phyloP scores from a whole-genome alignment of 2,113 vertebrate genomes.

The Onychostruthus taczanowskii region DNA sequence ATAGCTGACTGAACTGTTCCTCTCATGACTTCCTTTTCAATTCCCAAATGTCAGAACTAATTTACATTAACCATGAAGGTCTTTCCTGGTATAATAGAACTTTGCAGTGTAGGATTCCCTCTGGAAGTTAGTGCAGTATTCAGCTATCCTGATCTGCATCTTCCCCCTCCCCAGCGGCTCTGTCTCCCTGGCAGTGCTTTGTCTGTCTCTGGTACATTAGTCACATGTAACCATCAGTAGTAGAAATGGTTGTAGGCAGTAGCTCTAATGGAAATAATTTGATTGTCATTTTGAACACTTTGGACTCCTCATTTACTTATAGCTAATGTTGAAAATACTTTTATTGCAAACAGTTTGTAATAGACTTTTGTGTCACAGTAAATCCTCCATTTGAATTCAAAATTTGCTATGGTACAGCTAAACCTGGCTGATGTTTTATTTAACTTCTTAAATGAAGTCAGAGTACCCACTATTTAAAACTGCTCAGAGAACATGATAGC shows the following conservation, averaged over 20 bases:
- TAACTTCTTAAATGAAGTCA: background rate
- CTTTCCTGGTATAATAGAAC: background rate
- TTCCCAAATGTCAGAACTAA: background rate
- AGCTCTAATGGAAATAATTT: background rate
- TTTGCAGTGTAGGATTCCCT: background rate
- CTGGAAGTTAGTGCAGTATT: background rate
- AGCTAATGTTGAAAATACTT: background rate
- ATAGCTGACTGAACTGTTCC: background rate
- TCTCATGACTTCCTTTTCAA: background rate
- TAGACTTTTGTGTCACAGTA: background rate
- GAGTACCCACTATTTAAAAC: background rate
- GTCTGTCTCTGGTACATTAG: background rate
- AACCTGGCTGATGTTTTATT: background rate
- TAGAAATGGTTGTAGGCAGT: background rate
- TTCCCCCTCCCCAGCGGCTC: background rate
- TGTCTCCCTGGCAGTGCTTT: background rate
- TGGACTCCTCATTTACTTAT: background rate
- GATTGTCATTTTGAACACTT: background rate
- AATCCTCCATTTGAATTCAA: background rate
- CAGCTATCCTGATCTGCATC: background rate
- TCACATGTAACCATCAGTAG: background rate
- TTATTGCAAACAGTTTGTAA: background rate
- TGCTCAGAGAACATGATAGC: background rate
- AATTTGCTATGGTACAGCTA: background rate
- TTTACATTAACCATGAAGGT: background rate